Base-by-base conservation (phyloP, 2,888 invertebrate species). In the Chaitophorus viminalis region DNA sequence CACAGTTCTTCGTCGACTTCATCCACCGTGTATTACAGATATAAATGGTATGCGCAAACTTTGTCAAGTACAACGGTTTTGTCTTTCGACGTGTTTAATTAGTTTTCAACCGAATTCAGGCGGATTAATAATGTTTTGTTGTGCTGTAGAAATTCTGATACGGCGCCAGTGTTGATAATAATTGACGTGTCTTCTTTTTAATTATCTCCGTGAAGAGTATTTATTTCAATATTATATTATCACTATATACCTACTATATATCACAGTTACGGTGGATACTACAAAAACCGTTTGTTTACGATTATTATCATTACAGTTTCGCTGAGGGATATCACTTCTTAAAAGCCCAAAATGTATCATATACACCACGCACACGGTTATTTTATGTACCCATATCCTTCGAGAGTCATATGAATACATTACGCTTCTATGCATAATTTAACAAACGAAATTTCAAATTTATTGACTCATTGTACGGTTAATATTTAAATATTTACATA, bases 21-120 rank as follows among this genome's bases (percentile, higher is more conserved):
- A 29, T 68, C 81, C 29, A 46, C 68, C 68, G 29, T 68, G 81
- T 81, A 68, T 68, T 39, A 46, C 68, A 81, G 21, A 72, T 18
- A 54, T n/a, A 72, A 82, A 82, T 74, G 52, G 33, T 74, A 82
- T 33, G 72, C 82, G 33, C 70, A 74, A 82, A 82, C 72, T 82
- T 82, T 82, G 31, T 70, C 81, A 31, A 82, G 81, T 68, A 70
- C 70, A 46, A 82, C 70, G 68, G 81, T 81, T 81, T 68, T 68
- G 81, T 81, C 68, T 81, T 68, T 5, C 39, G 81, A 8, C 18
- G 29, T 46, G 81, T 81, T 81, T 68, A 81, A 81, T 81, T 39
- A 79, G 79, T 65, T 82, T 70, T 82, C 46, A 25, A 25, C 68
- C 46, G 68, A 25, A 75, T 60, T n/a, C 9, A 8, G n/a, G 17